phyloP scores from a whole-genome alignment of 2,888 invertebrate species.

The Orgyia antiqua region DNA sequence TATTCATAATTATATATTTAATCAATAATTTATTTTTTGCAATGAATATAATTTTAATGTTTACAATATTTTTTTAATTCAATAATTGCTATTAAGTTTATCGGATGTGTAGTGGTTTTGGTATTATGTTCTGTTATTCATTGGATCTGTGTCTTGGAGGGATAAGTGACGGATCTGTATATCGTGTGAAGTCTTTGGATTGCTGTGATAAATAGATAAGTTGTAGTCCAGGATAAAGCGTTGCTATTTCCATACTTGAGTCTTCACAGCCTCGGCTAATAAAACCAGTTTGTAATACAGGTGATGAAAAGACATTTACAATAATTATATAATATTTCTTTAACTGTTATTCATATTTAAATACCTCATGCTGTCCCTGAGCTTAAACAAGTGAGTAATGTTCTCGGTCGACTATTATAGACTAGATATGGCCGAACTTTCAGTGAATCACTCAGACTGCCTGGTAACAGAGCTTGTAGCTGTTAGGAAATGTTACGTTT shows the following conservation, averaged over 20 bases:
- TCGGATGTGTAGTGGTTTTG: slow-evolving; percentile 9
- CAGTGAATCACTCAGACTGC: too few relatives aligned
- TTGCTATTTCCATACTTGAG: neutral
- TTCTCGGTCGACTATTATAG: too few relatives aligned
- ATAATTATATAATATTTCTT: slow-evolving; percentile 20
- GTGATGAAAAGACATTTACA: slow-evolving; percentile 26
- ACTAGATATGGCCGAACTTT: too few relatives aligned
- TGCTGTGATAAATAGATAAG: slow-evolving; percentile 41
- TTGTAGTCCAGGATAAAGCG: slow-evolving; percentile 23
- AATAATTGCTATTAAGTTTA: slow-evolving; percentile 7
- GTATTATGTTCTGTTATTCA: slow-evolving; percentile 4
- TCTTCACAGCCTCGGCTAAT: slow-evolving; percentile 12
- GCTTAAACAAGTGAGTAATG: too few relatives aligned
- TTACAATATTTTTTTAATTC: slow-evolving; percentile 1
- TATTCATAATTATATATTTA: slow-evolving; percentile 1
- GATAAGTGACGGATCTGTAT: slow-evolving; percentile 19
- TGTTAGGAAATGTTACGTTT: too few relatives aligned
- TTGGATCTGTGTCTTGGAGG: slow-evolving; percentile 14
- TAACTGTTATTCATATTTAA: slow-evolving; percentile 20
- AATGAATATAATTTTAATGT: neutral
- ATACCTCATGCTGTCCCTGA: too few relatives aligned
- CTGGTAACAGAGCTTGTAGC: too few relatives aligned
- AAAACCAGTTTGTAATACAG: slow-evolving; percentile 12
- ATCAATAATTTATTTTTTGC: slow-evolving; percentile 8
- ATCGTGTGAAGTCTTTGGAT: slow-evolving; percentile 27